Percentiles rank a stretch among this genome's conserved stretches.
These are phyloP conservation scores for Nipponacmea schrenckii DNA, from an alignment of 2,888 invertebrate species.

Conservation along the genomic window DNA sequence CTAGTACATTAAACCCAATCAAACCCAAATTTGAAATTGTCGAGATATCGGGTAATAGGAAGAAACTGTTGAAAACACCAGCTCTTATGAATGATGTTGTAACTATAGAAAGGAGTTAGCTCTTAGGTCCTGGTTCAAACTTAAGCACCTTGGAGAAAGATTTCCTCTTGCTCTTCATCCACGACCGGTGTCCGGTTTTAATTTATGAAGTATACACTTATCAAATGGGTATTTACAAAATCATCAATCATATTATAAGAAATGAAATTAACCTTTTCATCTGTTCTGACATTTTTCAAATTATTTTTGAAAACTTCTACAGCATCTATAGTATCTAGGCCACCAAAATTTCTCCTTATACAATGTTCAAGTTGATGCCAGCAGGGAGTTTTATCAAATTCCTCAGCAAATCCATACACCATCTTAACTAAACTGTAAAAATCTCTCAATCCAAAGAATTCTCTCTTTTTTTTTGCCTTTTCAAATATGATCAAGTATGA, in stretches of 20 bases:
- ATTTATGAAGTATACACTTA: background rate
- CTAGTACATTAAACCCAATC: too few relatives aligned
- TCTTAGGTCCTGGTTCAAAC: too few relatives aligned
- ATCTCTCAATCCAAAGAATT: conserved; percentile 63
- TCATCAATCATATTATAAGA: too few relatives aligned
- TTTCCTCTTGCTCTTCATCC: too few relatives aligned
- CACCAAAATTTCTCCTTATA: conserved; percentile 58
- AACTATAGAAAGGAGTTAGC: too few relatives aligned
- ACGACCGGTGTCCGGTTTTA: too few relatives aligned
- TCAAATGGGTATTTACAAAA: background rate
- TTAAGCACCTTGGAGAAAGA: too few relatives aligned
- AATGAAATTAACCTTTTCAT: conserved; percentile 16
- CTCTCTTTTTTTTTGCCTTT: conserved; percentile 43
- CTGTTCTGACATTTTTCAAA: conserved; percentile 19
- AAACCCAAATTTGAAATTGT: too few relatives aligned
- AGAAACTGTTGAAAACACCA: too few relatives aligned
- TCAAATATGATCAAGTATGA: conserved; percentile 55
- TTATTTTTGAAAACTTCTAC: conserved; percentile 40
- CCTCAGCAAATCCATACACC: conserved; percentile 49
- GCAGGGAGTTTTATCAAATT: conserved; percentile 34
- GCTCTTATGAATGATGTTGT: too few relatives aligned
- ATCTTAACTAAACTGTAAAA: conserved; percentile 61
- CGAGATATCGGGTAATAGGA: too few relatives aligned
- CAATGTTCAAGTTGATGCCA: conserved; percentile 49
- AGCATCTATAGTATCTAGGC: conserved; percentile 51